Evolutionary conservation across 2,888 invertebrate genomes (phyloP), one percentile per base, ranked within the genome.

Genomic region (Diploptera punctata): DNA sequence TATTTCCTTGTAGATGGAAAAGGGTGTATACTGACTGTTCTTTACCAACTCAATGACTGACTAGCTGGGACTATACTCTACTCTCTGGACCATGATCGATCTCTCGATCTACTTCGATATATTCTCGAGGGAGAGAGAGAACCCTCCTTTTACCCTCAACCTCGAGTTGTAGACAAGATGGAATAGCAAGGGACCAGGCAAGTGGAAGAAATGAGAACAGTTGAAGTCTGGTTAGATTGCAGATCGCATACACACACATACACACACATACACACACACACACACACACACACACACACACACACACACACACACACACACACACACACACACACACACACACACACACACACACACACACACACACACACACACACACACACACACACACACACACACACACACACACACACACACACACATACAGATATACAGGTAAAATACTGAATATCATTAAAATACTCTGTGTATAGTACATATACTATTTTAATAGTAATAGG

Each of bases 81-180:
- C 65, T 24, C 47, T 47, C 5, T 18, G 47, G 60, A 62, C 65
- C 62, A 44, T 49, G 49, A 70, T 70, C 70, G 65, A 70, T 65
- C 65, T 62, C 49, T 62, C 70, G 70, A 52, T 70, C 70, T 65
- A 26, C 31, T 70, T 47, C 62, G 47, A 70, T 70, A 33, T 70
- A 62, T 62, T 33, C 70, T 47, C 47, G 44, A 26, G 26, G 44
- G 26, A 10, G n/a, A 24, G 26, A 10, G n/a, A 13, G 47, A 47
- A 44, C 18, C 16, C 31, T 60, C 60, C 49, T 13, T n/a, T n/a
- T n/a, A n/a, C n/a, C 4, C 49, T 18, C 13, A 5, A 38, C 61
- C 38, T 31, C 4, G 18, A 5, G 16, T 29, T 38, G 31, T 29
- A 47, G 44, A 44, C 65, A 47, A 47, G 44, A 65, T 47, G 65